Evolutionary conservation across 1,140 invertebrate genomes (phyloP).

Genomic region (Saccostrea cuccullata): DNA sequence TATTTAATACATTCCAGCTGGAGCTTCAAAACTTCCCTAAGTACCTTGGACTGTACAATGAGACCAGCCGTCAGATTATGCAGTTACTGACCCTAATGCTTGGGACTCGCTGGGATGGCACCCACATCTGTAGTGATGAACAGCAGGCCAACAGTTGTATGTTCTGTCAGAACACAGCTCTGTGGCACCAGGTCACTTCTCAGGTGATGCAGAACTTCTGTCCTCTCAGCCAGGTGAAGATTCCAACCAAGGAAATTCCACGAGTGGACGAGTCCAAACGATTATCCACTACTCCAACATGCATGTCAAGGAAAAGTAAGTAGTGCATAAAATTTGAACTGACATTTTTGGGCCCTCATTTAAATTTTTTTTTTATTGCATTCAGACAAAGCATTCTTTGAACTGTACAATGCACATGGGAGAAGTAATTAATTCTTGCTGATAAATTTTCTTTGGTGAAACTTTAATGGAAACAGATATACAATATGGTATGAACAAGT

Average conservation of each 20-base stretch:
- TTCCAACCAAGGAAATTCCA: constrained; percentile 77
- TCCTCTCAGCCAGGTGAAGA: constrained; percentile 79
- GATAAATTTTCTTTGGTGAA: too few species aligned
- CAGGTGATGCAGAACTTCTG: constrained; percentile 86
- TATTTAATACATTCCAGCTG: constrained; percentile 82
- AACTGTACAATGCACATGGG: too few species aligned
- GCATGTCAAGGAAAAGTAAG: constrained; percentile 49
- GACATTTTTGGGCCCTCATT: too few species aligned
- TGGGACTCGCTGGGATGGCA: constrained; percentile 86
- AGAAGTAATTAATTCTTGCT: too few species aligned
- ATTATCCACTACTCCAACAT: constrained; percentile 35
- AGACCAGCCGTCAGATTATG: constrained; percentile 87
- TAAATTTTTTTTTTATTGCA: background rate
- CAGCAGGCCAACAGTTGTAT: constrained; percentile 85
- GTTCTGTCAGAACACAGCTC: constrained; percentile 93
- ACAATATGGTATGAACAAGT: too few species aligned
- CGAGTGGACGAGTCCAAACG: constrained; percentile 72
- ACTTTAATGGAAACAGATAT: too few species aligned
- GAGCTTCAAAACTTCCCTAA: constrained; percentile 94
- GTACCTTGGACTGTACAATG: constrained; percentile 88
- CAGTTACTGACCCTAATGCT: constrained; percentile 91
- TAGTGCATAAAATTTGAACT: background rate
- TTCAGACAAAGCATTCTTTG: too few species aligned
- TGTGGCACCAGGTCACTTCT: constrained; percentile 94
- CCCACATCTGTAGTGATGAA: constrained; percentile 84